These are phyloP conservation scores for Heliothis peltigera DNA, from an alignment of 2,888 invertebrate species.

Conservation along the genomic window DNA sequence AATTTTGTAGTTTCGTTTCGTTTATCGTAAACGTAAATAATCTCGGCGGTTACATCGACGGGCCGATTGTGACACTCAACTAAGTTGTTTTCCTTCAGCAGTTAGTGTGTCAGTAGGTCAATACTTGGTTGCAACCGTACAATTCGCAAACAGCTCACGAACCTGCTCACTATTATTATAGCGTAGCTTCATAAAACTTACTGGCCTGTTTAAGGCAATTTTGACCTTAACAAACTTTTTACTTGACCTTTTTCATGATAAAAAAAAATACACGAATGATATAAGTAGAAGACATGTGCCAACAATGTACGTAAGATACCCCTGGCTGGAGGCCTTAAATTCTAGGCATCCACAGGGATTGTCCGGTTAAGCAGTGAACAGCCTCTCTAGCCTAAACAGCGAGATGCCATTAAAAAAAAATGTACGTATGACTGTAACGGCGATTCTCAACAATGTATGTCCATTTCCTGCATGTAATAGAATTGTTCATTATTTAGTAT, in stretches of 20 bases:
- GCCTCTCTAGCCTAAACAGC: no score
- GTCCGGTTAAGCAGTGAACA: no score
- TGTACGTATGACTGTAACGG: slow-evolving; percentile 50
- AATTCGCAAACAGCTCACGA: slow-evolving; percentile 81
- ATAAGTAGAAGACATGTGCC: slow-evolving; percentile 32
- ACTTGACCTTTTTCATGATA: background rate
- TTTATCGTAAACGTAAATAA: slow-evolving; percentile 68
- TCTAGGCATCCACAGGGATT: no score
- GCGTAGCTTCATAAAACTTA: slow-evolving; percentile 51
- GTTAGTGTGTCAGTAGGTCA: slow-evolving; percentile 87
- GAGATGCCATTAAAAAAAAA: no score
- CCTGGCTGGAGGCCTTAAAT: no score
- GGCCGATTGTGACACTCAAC: slow-evolving; percentile 77
- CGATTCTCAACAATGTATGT: slow-evolving; percentile 47
- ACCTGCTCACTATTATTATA: slow-evolving; percentile 75
- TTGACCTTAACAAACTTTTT: slow-evolving; percentile 8
- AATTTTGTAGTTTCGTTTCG: slow-evolving; percentile 4
- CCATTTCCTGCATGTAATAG: slow-evolving; percentile 52
- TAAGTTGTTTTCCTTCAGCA: slow-evolving; percentile 84
- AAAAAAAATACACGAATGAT: slow-evolving; percentile 1
- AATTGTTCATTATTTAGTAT: slow-evolving; percentile 47
- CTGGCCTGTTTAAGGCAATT: slow-evolving; percentile 29
- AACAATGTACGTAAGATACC: no score
- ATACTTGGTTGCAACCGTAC: slow-evolving; percentile 82
- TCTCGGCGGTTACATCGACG: slow-evolving; percentile 64